Percentiles rank a stretch among this genome's conserved stretches.
Evolutionary conservation across 2,888 invertebrate genomes (phyloP).

Genomic region (Torymus aiolomorphi): DNA sequence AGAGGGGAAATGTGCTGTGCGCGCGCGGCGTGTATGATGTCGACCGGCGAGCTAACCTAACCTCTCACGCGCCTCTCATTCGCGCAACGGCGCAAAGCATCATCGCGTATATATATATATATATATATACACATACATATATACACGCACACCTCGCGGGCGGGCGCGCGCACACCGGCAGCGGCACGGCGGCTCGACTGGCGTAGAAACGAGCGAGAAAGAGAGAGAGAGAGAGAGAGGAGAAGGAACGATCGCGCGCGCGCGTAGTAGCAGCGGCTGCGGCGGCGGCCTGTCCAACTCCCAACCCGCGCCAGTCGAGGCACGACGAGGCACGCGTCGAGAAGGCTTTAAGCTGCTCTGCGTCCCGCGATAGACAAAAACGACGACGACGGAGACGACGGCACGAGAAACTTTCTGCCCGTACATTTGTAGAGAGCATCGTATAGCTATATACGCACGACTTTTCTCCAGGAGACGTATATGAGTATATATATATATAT

Average conservation of each 20-base stretch:
- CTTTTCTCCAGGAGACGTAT: background rate
- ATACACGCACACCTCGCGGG: background rate
- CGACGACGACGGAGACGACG: too few relatives aligned
- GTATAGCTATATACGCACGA: background rate
- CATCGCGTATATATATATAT: too few relatives aligned
- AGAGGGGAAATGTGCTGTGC: too few relatives aligned
- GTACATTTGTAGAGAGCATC: conserved; percentile 4
- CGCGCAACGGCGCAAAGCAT: too few relatives aligned
- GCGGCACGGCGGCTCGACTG: background rate
- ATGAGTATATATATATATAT: background rate
- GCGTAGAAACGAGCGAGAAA: background rate
- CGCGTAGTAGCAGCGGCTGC: conserved; percentile 35
- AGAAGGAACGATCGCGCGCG: conserved; percentile 24
- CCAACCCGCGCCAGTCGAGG: conserved; percentile 43
- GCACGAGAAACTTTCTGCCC: background rate
- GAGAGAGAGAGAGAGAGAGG: background rate
- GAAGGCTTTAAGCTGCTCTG: conserved; percentile 10
- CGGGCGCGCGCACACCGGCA: background rate
- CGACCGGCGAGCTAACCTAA: conserved; percentile 47
- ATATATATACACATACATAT: background rate
- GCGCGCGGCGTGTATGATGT: background rate
- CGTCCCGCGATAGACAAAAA: too few relatives aligned
- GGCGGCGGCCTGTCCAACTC: background rate
- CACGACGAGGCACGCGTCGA: conserved; percentile 54
- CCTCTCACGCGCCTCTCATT: background rate